These are phyloP conservation scores for Acrocera orbiculus DNA, from an alignment of 2,888 invertebrate genomes.

Conservation along the genomic window DNA sequence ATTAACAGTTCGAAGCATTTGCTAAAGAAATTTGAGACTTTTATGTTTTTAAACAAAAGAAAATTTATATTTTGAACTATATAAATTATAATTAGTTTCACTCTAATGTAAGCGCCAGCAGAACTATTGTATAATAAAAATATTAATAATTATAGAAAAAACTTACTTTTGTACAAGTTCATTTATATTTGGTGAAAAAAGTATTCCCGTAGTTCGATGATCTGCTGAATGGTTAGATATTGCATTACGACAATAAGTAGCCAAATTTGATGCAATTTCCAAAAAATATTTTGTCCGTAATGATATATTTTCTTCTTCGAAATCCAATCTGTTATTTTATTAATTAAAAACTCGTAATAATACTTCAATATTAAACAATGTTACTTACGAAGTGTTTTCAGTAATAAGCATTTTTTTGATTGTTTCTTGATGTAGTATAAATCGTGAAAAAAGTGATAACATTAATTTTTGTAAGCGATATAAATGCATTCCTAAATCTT, in stretches of 20 bases:
- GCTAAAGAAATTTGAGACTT: too few relatives aligned
- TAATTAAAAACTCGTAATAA: not conserved
- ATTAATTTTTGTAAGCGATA: constrained; percentile 55
- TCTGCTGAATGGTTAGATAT: constrained; percentile 38
- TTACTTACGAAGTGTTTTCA: constrained; percentile 16
- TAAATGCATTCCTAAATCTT: constrained; percentile 38
- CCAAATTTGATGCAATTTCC: constrained; percentile 53
- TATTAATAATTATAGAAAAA: too few relatives aligned
- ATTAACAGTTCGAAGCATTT: too few relatives aligned
- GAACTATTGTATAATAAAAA: too few relatives aligned
- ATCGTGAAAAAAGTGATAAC: constrained; percentile 56
- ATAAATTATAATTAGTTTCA: too few relatives aligned
- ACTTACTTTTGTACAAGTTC: constrained; percentile 20
- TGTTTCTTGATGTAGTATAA: constrained; percentile 35
- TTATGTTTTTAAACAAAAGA: too few relatives aligned
- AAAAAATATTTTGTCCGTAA: constrained; percentile 32
- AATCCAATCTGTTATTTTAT: constrained; percentile 7
- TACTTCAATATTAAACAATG: constrained; percentile 7
- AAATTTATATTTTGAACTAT: too few relatives aligned
- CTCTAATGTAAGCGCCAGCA: too few relatives aligned
- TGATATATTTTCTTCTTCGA: constrained; percentile 20
- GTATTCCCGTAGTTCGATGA: constrained; percentile 34
- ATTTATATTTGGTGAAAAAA: constrained; percentile 35
- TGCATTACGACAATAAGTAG: constrained; percentile 51
- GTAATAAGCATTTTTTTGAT: constrained; percentile 22